Base-by-base conservation (phyloP, 2,797 vertebrate species). In the Galagoides demidoff region DNA sequence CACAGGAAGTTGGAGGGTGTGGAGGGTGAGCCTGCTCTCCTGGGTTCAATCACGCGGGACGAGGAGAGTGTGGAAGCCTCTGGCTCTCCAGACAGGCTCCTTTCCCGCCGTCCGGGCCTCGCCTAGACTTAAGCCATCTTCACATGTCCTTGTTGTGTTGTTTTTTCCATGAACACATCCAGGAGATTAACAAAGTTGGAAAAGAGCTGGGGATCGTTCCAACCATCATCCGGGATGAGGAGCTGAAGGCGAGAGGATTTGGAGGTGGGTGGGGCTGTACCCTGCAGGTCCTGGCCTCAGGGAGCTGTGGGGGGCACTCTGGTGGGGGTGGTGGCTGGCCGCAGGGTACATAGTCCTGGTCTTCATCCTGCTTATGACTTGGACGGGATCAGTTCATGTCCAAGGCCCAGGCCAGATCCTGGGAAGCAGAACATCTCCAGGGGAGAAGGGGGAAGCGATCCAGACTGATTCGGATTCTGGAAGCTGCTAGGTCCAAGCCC, bases 111-210 rank as follows among this genome's bases (percentile, higher is more conserved):
- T 2, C 0, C 43, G 19, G 79, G 71, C 63, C 59, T 83, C 0
- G 0, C 57, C 78, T 83, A 1, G 20, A n/a, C 25, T 39, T 25
- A 13, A 34, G 52, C 89, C 89, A 5, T 89, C 87, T 37, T 93
- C 91, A 94, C 5, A 11, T 70, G 61, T 86, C 61, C 90, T 88
- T 70, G 17, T 92, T 52, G 0, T 97, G n/a, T 94, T 43, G 66
- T 96, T 97, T 98, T 98, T 86, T 98, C 76, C 98, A 96, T 96
- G 79, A 97, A 95, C 23, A 0, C 3, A n/a, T 97, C 79, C 98
- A 99, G 99, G 99, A 99, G 98, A 99, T 99, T 97, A 99, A 98
- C 95, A 98, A 98, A 78, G 99, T 99, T 84, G 99, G 99, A 64
- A 98, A 98, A 85, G 99, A 99, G 74, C 98, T 99, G 77, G 99